phyloP scores from a whole-genome alignment of 2,888 invertebrate genomes.

The Euphydryas editha region DNA sequence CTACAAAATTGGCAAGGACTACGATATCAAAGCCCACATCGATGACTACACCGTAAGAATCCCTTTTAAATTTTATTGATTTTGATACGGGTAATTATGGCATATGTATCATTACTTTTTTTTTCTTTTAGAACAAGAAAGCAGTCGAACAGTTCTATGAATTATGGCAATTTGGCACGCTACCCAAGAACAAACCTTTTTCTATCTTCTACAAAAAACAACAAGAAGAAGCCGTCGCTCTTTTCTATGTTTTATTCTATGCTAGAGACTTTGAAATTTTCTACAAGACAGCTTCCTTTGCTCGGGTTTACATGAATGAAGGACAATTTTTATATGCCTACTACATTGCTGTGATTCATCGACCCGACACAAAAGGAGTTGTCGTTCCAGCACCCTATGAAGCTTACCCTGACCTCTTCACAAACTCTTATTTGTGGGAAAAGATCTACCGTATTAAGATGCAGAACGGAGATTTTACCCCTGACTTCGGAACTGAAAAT shows the following conservation, averaged over 20 bases:
- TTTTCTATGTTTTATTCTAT: conserved; percentile 83
- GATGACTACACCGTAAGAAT: conserved; percentile 66
- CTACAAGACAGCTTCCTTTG: conserved; percentile 83
- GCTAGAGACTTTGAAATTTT: conserved; percentile 85
- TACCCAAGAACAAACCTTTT: conserved; percentile 78
- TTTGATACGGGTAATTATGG: not conserved
- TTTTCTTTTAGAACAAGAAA: conserved; percentile 64
- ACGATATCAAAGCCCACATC: conserved; percentile 65
- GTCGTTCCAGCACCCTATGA: conserved; percentile 88
- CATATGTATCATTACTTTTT: not conserved
- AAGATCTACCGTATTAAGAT: conserved; percentile 72
- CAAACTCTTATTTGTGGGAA: conserved; percentile 81
- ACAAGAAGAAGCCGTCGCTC: conserved; percentile 75
- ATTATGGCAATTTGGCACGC: conserved; percentile 69
- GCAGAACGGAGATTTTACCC: conserved; percentile 57
- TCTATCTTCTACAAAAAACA: conserved; percentile 76
- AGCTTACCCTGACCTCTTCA: conserved; percentile 86
- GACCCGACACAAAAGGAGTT: conserved; percentile 81
- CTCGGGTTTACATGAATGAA: conserved; percentile 84
- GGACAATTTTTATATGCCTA: conserved; percentile 85
- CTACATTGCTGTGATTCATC: conserved; percentile 84
- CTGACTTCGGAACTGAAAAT: conserved; percentile 59
- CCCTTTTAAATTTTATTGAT: not conserved
- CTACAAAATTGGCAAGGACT: conserved; percentile 65
- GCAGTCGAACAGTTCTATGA: conserved; percentile 71